Base-by-base conservation (phyloP, 2,113 vertebrate genomes). In the Cervus canadensis region DNA sequence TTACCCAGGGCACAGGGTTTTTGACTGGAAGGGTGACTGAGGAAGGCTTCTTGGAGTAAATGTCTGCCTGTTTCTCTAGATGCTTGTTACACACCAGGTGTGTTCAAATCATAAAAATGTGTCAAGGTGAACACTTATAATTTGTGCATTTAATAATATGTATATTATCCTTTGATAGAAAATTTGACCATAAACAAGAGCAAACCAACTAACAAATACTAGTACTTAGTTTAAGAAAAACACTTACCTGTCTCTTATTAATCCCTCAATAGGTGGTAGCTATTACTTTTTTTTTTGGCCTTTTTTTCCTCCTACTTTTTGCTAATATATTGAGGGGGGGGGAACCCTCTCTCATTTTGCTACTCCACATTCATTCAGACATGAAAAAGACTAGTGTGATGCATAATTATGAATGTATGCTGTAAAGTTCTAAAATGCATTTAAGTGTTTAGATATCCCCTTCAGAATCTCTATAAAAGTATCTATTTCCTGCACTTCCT, bases 391-490 rank as follows among this genome's bases (percentile, higher is more conserved):
- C 12, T 23, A 90, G n/a, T 48, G 19, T 74, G 84, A 93, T 45
- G 1, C 64, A 43, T 94, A 89, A 79, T 96, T 95, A 96, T 48
- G 50, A 94, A 92, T 43, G n/a, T 48, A 17, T 74, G 6, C 11
- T 86, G 2, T 43, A 64, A 54, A 78, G 83, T 95, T 78, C 89
- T 83, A 76, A 96, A 95, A 76, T 92, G 85, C n/a, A 62, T 95
- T 90, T 85, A 93, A 88, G 88, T 76, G 50, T 87, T 87, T 86
- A 71, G 40, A 94, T 81, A 90, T 59, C 93, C 71, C 59, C 87
- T 95, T 95, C 52, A 96, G 64, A 83, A 84, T 90, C 64, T 94
- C 88, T 84, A 4, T 21, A 64, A 95, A 92, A 94, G 36, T 79
- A 85, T 56, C 71, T 96, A 10, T 23, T 52, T 78, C 26, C 78